These are phyloP conservation scores for Drosophila limbata DNA, from an alignment of 2,888 invertebrate species.

Conservation along the genomic window DNA sequence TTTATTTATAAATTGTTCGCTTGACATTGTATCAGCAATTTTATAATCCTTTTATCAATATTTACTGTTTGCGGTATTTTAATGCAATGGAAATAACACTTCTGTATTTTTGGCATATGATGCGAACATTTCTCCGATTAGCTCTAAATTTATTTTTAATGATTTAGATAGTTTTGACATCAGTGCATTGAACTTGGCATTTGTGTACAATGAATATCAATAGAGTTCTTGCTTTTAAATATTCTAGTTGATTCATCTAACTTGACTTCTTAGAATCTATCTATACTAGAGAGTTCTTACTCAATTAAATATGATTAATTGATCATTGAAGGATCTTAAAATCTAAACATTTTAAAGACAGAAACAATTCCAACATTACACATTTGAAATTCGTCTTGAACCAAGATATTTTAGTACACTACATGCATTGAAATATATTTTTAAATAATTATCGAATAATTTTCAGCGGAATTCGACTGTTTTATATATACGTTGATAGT, in stretches of 20 bases:
- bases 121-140: not conserved
- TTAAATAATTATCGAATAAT: not conserved
- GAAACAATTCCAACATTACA: no score
- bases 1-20: constrained; percentile 49
- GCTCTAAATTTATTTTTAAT: constrained; percentile 1
- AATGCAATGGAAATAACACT: constrained; percentile 6
- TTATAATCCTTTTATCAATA: constrained; percentile 18
- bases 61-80: constrained; percentile 11
- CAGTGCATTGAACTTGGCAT: constrained; percentile 34
- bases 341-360: no score
- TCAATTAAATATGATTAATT: not conserved
- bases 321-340: not conserved
- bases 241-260: not conserved
- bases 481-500: not conserved
- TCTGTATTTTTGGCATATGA: constrained; percentile 15
- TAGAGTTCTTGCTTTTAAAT: not conserved
- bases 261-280: no score
- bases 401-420: no score
- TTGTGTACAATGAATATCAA: not conserved
- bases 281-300: not conserved
- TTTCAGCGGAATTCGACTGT: not conserved
- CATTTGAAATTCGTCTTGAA: no score
- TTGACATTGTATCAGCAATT: constrained; percentile 16
- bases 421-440: no score
- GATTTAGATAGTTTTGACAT: constrained; percentile 6